Evolutionary conservation across 2,888 invertebrate genomes (phyloP).

Genomic region (Tromatobia lineatoria): DNA sequence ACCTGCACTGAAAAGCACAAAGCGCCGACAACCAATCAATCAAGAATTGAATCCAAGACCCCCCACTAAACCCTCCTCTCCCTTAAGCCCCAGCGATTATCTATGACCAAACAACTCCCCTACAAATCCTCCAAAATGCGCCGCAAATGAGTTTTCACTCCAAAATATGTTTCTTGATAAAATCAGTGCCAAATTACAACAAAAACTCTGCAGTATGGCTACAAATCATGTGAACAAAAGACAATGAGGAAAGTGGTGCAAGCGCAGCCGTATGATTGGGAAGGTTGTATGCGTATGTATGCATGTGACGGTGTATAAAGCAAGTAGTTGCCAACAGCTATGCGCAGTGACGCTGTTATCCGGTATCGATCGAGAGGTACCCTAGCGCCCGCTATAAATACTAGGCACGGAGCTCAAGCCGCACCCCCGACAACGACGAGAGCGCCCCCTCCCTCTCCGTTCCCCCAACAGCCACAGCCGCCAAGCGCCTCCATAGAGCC

Average conservation of each 20-base stretch:
- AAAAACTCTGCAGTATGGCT: background rate
- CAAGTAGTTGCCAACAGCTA: conserved; percentile 74
- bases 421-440: conserved; percentile 61
- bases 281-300: background rate
- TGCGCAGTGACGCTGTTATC: conserved; percentile 83
- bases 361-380: conserved; percentile 83
- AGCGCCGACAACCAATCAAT: background rate
- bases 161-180: background rate
- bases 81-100: background rate
- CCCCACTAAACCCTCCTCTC: background rate
- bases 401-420: conserved; percentile 80
- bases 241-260: conserved; percentile 20
- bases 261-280: background rate
- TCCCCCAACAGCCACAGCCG: background rate
- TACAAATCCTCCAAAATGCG: background rate
- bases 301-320: conserved; percentile 49
- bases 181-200: background rate
- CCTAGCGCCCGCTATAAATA: conserved; percentile 82
- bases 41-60: background rate
- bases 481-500: conserved; percentile 26
- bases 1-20: background rate
- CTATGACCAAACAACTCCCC: background rate
- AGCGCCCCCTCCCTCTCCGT: conserved; percentile 43
- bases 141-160: background rate
- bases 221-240: conserved; percentile 18